Conservation (phyloP, 2,888 invertebrate genomes). For the Melanotus villosus region DNA sequence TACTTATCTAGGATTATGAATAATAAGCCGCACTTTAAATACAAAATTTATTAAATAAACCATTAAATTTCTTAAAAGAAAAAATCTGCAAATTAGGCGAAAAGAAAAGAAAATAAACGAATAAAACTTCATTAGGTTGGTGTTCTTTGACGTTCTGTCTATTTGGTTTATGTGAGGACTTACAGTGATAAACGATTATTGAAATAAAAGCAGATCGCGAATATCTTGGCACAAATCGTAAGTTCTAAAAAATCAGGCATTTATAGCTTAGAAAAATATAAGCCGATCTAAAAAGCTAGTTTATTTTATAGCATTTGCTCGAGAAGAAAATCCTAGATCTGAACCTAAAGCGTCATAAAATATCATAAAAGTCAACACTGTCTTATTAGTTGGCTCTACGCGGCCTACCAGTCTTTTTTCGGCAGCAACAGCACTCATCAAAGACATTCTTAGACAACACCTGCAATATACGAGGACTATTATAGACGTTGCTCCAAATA, state of each 20-base stretch:
- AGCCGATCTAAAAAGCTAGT: not conserved
- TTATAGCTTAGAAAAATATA: not conserved
- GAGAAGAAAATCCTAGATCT: slow-evolving; percentile 30
- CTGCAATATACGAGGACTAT: slow-evolving; percentile 42
- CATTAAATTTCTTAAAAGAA: too few relatives aligned
- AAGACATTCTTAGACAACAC: slow-evolving; percentile 45
- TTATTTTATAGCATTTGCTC: slow-evolving; percentile 5
- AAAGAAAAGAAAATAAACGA: too few relatives aligned
- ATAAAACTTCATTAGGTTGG: too few relatives aligned
- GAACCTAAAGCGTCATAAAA: slow-evolving; percentile 29
- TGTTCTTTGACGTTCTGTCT: too few relatives aligned
- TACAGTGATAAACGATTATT: too few relatives aligned
- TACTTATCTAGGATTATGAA: too few relatives aligned
- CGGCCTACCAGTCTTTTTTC: slow-evolving; percentile 47
- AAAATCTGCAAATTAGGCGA: too few relatives aligned
- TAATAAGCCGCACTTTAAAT: too few relatives aligned
- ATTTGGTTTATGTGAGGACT: too few relatives aligned
- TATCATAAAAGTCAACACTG: slow-evolving; percentile 44
- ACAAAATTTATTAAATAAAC: too few relatives aligned
- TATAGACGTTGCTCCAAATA: slow-evolving; percentile 44
- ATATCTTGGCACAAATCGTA: not conserved
- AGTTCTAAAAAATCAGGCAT: not conserved
- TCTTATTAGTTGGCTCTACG: slow-evolving; percentile 37
- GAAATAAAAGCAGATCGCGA: not conserved
- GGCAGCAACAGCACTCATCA: slow-evolving; percentile 42